A percentile compares a stretch with the other conserved stretches of the same genome.
Evolutionary conservation across 2,797 vertebrate genomes (phyloP).

Genomic region (Sylvilagus floridanus): DNA sequence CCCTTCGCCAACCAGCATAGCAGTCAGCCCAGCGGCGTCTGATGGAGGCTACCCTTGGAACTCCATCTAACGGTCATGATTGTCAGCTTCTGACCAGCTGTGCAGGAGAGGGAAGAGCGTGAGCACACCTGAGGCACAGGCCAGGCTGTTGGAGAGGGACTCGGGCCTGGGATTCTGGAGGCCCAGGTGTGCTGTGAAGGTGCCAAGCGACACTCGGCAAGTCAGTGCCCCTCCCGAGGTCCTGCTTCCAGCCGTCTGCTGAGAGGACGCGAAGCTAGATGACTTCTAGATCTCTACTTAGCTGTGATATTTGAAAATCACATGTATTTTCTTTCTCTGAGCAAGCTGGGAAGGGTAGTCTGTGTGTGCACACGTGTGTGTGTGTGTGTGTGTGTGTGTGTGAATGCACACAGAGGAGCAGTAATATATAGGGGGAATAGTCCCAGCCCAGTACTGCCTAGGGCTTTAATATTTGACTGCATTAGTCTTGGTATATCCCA

Average conservation of each 20-base stretch:
- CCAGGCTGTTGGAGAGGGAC: background rate
- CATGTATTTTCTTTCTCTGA: slow-evolving; percentile 5
- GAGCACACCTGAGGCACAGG: background rate
- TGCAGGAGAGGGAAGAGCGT: background rate
- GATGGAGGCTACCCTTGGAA: background rate
- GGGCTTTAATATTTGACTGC: background rate
- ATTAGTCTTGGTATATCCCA: background rate
- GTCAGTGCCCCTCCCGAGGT: background rate
- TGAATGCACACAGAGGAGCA: background rate
- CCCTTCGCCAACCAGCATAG: background rate
- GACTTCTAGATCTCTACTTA: slow-evolving; percentile 32
- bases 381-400: background rate
- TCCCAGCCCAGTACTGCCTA: background rate
- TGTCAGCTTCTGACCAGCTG: background rate
- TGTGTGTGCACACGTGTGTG: background rate
- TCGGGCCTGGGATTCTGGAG: background rate
- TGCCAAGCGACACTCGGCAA: background rate
- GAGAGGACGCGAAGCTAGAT: background rate
- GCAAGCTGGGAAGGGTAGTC: background rate
- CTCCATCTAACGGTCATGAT: too few species aligned
- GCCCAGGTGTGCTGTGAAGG: background rate
- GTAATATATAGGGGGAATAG: background rate
- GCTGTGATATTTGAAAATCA: slow-evolving; percentile 34
- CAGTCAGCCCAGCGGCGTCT: background rate
- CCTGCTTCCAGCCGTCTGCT: background rate